Conservation (phyloP, 2,888 invertebrate species). For the Pocota personata region DNA sequence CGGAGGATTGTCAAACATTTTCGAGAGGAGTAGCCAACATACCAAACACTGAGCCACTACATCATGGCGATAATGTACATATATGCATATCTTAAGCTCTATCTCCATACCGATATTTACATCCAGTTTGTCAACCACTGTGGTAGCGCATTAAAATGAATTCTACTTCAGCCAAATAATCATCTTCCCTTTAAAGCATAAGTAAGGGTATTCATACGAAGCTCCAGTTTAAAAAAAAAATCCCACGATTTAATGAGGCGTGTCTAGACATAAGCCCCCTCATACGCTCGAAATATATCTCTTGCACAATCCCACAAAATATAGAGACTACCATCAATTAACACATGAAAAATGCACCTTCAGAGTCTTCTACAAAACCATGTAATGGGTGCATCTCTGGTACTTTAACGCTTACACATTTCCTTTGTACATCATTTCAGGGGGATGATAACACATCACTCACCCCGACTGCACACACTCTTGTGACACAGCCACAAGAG, state of each 20-base stretch:
- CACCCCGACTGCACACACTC: conserved; percentile 56
- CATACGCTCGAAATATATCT: neutral
- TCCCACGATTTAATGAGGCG: neutral
- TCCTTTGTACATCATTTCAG: conserved; percentile 34
- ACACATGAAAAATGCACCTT: conserved; percentile 43
- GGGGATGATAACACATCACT: conserved; percentile 72
- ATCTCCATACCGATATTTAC: no score
- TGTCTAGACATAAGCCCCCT: conserved; percentile 24
- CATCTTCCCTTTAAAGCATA: no score
- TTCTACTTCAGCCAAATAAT: no score
- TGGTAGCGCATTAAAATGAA: no score
- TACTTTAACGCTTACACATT: conserved; percentile 37
- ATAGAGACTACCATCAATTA: conserved; percentile 18
- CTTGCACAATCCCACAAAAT: neutral
- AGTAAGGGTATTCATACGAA: no score
- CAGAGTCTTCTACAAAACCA: neutral
- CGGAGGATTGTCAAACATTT: no score
- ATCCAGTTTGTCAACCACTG: no score
- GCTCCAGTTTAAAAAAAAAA: no score
- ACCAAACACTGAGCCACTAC: no score
- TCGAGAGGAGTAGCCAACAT: no score
- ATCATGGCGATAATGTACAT: no score
- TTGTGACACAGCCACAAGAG: conserved; percentile 69
- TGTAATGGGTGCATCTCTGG: conserved; percentile 5
- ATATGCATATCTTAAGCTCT: no score